These are phyloP conservation scores for Syrmaticus mikado DNA, from an alignment of 2,113 vertebrate species.

Conservation along the genomic window DNA sequence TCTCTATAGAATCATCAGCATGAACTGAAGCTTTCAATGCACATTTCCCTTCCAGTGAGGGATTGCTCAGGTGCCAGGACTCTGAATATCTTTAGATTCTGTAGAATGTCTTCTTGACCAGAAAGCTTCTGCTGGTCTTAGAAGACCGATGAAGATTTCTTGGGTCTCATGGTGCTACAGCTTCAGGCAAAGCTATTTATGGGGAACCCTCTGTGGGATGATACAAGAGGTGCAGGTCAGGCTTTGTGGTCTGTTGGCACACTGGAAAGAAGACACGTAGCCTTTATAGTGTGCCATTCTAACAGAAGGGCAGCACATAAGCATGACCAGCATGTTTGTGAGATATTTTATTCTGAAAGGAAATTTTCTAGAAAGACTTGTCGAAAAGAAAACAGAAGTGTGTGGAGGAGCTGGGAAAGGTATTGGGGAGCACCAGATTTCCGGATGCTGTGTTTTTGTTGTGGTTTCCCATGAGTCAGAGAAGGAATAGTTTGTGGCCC, in stretches of 20 bases:
- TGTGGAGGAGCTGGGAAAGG: background rate
- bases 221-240: background rate
- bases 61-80: background rate
- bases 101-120: background rate
- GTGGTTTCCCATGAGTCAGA: slow-evolving; percentile 46
- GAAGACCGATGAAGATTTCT: background rate
- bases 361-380: background rate
- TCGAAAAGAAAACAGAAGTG: background rate
- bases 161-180: background rate
- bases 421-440: background rate
- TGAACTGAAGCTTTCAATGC: background rate
- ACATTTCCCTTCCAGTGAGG: background rate
- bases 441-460: background rate
- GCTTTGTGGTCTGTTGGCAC: background rate
- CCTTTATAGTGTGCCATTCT: fast-evolving
- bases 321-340: background rate
- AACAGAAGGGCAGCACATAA: background rate
- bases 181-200: background rate
- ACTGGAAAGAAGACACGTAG: fast-evolving
- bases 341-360: background rate
- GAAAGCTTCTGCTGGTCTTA: background rate
- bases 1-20: background rate
- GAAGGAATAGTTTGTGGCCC: slow-evolving; percentile 43
- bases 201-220: background rate
- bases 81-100: background rate